Evolutionary conservation across 1,140 invertebrate species (phyloP), one percentile per base, ranked within the genome.

Genomic region (Halyomorpha halys): DNA sequence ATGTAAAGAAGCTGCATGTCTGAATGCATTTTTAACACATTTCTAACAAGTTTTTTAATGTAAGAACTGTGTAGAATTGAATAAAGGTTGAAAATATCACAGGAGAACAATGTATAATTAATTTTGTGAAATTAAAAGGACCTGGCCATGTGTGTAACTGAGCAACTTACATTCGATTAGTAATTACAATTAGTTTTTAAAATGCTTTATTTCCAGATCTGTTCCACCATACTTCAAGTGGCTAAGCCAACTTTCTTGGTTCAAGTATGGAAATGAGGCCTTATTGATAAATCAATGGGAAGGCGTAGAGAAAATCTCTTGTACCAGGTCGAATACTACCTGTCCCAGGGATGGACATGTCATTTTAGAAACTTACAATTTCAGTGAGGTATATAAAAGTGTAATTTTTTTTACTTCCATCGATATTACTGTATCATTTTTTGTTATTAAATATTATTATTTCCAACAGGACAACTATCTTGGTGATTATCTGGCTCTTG

Each of bases 181-280:
- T n/a, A n/a, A n/a, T n/a, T n/a, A n/a, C n/a, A n/a, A n/a, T n/a
- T n/a, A n/a, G n/a, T n/a, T n/a, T n/a, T n/a, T n/a, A n/a, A n/a
- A n/a, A n/a, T n/a, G n/a, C 16, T 59, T 25, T 59, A 9, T n/a
- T 76, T 76, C 66, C 68, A 90, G 87, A 3, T 92, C 91, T 0
- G 83, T 96, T 21, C 94, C 94, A 0, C 74, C 78, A 0, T 97
- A 94, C 71, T 87, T 98, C 62, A 79, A 85, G 61, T 97, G 94
- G 91, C 76, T 97, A 62, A 90, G 91, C 16, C 91, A 94, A 75
- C 74, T 97, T 18, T 97, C 93, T 0, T 98, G 95, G 92, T 97
- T 98, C 76, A 83, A 87, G 56, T 97, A 95, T 74, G 90, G 88
- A 49, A 95, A 93, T 76, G 94, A 97, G 77, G 89, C 91, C 0